A percentile compares a stretch with the other conserved stretches of the same genome.
phyloP scores from a whole-genome alignment of 2,888 invertebrate species.

The Eudasyphora cyanicolor region DNA sequence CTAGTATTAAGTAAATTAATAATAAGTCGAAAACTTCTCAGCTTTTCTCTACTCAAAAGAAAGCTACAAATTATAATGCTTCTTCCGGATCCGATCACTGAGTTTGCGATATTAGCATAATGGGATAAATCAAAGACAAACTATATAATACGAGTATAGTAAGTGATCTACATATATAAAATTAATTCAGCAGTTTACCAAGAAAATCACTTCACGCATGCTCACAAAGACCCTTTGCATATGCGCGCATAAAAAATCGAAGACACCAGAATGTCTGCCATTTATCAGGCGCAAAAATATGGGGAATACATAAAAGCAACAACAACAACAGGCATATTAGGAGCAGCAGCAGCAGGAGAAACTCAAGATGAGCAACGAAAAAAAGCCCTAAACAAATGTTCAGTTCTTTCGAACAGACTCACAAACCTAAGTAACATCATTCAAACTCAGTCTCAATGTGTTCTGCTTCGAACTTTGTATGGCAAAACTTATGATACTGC shows the following conservation, averaged over 20 bases:
- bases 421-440: constrained; percentile 34
- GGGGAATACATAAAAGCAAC: constrained; percentile 28
- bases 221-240: background rate
- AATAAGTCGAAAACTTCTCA: too few relatives aligned
- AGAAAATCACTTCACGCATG: background rate
- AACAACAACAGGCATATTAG: constrained; percentile 20
- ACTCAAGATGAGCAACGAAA: constrained; percentile 13
- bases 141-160: too few relatives aligned
- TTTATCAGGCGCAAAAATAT: constrained; percentile 52
- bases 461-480: constrained; percentile 54
- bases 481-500: constrained; percentile 60
- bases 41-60: too few relatives aligned
- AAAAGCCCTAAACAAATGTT: constrained; percentile 16
- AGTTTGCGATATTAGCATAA: too few relatives aligned
- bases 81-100: too few relatives aligned
- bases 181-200: too few relatives aligned
- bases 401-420: background rate
- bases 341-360: constrained; percentile 4
- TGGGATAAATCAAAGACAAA: too few relatives aligned
- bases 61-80: too few relatives aligned
- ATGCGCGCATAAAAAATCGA: constrained; percentile 19
- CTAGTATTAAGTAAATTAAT: too few relatives aligned
- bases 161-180: too few relatives aligned
- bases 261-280: constrained; percentile 64
- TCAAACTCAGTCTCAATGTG: background rate